Conservation (phyloP, 2,113 vertebrate species). For the Myrmecobius fasciatus region DNA sequence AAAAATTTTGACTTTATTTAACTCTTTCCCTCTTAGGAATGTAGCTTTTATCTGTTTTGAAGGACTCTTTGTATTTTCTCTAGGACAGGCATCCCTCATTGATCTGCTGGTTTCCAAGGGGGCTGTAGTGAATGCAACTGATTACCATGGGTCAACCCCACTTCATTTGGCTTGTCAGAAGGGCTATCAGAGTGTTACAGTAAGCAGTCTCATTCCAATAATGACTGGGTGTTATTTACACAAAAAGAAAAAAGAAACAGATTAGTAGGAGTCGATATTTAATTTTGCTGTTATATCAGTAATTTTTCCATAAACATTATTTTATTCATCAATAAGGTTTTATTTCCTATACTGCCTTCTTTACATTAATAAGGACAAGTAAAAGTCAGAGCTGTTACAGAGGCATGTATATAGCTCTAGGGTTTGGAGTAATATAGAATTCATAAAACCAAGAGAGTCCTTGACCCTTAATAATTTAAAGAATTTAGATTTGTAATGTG, state of each 20-base stretch:
- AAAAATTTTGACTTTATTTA: background rate
- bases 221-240: background rate
- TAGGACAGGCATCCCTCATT: slow-evolving; percentile 93
- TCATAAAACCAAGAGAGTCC: background rate
- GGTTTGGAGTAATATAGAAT: background rate
- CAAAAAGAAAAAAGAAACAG: background rate
- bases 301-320: background rate
- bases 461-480: background rate
- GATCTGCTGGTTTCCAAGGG: slow-evolving; percentile 94
- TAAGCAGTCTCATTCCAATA: slow-evolving; percentile 78
- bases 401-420: background rate
- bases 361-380: background rate
- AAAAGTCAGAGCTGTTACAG: background rate
- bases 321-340: background rate
- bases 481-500: background rate
- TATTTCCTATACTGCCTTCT: background rate
- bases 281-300: background rate
- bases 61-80: background rate
- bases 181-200: slow-evolving; percentile 95
- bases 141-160: slow-evolving; percentile 94
- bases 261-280: background rate
- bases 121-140: slow-evolving; percentile 92
- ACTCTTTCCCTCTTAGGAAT: background rate
- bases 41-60: fast-evolving
- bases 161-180: slow-evolving; percentile 96